Base-by-base conservation (phyloP, 35 echinoderm and acorn worm genomes). In the Antedon bifida region DNA sequence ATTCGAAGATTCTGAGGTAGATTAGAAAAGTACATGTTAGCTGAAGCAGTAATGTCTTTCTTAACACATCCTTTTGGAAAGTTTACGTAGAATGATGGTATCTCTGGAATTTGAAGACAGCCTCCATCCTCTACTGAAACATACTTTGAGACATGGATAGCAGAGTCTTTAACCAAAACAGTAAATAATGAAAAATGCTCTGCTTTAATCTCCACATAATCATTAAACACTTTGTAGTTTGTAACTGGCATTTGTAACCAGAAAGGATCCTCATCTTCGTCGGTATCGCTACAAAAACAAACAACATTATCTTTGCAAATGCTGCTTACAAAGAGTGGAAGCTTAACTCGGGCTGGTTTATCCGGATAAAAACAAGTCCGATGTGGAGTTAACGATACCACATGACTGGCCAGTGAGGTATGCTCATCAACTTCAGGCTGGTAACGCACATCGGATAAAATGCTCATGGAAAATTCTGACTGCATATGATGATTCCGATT, bases 101-200 rank as follows among this genome's bases (percentile, higher is more conserved):
- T 84, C 82, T 97, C 87, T 34, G 92, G 85, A 0, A 97, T 87
- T 31, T 87, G 83, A 19, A 97, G 64, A 32, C 36, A 30, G 0
- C 90, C 94, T 74, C 94, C 94, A 75, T 82, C 81, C 34, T 92
- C 78, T 7, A 85, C 36, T n/a, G 46, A 80, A 0, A 97, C 86
- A 39, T 78, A 64, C 26, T 64, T 1, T 23, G 51, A 64, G 9
- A 64, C 51, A 23, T 64, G 51, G 9, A 64, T 64, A 2, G 51
- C 51, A 16, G 3, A 21, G 51, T 64, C 51, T 64, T 23, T 64
- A 19, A 64, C 51, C 51, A 64, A 64, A 64, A 64, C 94, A 26
- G 87, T 88, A 75, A 92, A 97, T 29, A 97, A 79, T 0, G 90
- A 97, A 39, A 97, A 87, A 82, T 97, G 94, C 12, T 34, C 82